phyloP scores from a whole-genome alignment of 2,888 invertebrate species.

The Phasia obesa region DNA sequence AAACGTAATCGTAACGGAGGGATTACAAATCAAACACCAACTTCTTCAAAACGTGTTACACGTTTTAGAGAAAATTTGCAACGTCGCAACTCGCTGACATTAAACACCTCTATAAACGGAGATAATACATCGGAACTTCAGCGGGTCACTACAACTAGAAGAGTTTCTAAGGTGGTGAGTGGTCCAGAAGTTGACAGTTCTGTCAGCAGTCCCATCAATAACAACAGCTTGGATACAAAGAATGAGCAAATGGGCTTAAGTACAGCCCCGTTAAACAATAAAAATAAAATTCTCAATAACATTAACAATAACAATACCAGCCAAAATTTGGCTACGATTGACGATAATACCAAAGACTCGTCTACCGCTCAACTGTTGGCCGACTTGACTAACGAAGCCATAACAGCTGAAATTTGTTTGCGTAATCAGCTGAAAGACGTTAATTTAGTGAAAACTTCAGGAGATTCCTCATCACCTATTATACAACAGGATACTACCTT shows the following conservation, averaged over 20 bases:
- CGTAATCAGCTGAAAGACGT: constrained; percentile 78
- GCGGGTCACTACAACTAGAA: constrained; percentile 34
- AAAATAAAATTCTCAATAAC: constrained; percentile 56
- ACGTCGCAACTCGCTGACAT: constrained; percentile 33
- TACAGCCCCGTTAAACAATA: constrained; percentile 73
- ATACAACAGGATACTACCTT: constrained; percentile 54
- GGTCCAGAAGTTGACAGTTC: neutral
- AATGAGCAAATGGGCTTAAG: constrained; percentile 78
- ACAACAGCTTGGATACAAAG: constrained; percentile 42
- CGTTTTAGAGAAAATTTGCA: constrained; percentile 75
- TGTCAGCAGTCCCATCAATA: constrained; percentile 32
- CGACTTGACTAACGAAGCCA: constrained; percentile 78
- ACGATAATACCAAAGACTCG: constrained; percentile 72
- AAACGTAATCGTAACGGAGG: constrained; percentile 71
- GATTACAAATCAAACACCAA: constrained; percentile 66
- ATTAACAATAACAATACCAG: constrained; percentile 34
- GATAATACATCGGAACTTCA: constrained; percentile 34
- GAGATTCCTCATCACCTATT: constrained; percentile 53
- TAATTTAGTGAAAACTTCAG: constrained; percentile 64
- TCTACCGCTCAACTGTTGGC: constrained; percentile 78
- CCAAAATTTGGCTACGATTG: constrained; percentile 41
- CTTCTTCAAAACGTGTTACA: constrained; percentile 74
- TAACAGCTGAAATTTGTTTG: constrained; percentile 80
- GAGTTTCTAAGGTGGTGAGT: constrained; percentile 3
- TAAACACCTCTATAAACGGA: constrained; percentile 2